Conservation (phyloP, 2,113 vertebrate genomes). For the Pterocles gutturalis region DNA sequence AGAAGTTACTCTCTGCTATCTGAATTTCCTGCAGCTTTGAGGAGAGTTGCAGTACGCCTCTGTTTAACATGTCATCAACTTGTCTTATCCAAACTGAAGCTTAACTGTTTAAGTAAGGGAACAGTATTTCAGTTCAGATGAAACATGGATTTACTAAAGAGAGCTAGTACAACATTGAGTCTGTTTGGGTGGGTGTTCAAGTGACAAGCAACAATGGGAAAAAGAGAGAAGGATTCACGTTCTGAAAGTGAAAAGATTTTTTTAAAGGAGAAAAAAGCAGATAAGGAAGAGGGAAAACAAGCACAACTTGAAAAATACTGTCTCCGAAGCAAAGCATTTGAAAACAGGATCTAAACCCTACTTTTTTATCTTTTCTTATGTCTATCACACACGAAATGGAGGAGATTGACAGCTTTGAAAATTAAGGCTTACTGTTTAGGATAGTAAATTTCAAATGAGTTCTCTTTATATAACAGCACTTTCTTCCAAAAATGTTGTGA, state of each 20-base stretch:
- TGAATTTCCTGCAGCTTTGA: not conserved
- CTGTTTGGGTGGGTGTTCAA: not conserved
- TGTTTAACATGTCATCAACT: not conserved
- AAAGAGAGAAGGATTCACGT: not conserved
- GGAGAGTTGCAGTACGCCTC: not conserved
- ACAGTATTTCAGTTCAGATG: not conserved
- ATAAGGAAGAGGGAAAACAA: not conserved
- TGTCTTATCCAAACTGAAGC: not conserved
- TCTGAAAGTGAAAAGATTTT: not conserved
- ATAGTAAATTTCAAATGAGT: not conserved
- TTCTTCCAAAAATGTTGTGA: constrained; percentile 6
- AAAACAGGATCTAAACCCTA: not conserved
- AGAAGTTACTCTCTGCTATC: not conserved
- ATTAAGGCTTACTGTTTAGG: not conserved
- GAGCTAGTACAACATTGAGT: not conserved
- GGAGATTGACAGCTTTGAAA: constrained; percentile 12
- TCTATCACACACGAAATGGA: not conserved
- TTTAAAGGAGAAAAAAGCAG: not conserved
- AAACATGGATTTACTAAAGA: not conserved
- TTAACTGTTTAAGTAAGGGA: not conserved
- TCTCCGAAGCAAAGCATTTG: not conserved
- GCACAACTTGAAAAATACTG: not conserved
- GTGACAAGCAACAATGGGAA: not conserved
- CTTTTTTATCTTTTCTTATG: not conserved
- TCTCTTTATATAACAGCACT: not conserved